Evolutionary conservation across 2,888 invertebrate genomes (phyloP), one percentile per base, ranked within the genome.

Genomic region (Elmis aenea): DNA sequence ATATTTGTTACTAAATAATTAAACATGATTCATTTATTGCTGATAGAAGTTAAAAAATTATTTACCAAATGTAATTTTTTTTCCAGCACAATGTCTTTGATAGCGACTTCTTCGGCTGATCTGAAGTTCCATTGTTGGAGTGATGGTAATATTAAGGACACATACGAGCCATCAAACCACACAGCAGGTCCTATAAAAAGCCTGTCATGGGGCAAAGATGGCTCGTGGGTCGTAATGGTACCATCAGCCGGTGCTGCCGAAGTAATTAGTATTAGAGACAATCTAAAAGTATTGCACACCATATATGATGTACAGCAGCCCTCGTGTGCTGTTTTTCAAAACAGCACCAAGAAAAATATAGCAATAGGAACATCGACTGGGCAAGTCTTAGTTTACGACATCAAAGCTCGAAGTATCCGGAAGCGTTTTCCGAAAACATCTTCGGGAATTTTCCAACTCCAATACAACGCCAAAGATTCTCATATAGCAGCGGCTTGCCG

Each of bases 71-170:
- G n/a, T n/a, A n/a, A n/a, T n/a, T n/a, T n/a, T n/a, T n/a, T n/a
- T n/a, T n/a, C n/a, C n/a, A n/a, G n/a, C n/a, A 34, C 10, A 24
- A 40, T 42, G 42, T 42, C 42, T 6, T 26, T 42, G 22, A 67
- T 79, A 45, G 73, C 75, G 13, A 73, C 77, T 21, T 68, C 74
- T 43, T 75, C 76, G 52, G 73, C 72, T 25, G 71, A 72, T 25
- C 63, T 79, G 42, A 67, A 75, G 56, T 64, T 77, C 13, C 73
- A 77, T 52, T 73, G 74, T 44, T 69, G 67, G 40, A 72, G 69
- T 52, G 69, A 63, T 58, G 76, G 76, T 66, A 70, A 73, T 52
- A 62, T 75, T 35, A 67, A 71, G 54, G 71, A 74, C 52, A 67
- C 68, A 33, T 75, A 76, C 51, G 57, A 59, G 43, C 57, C 60